Base-by-base conservation (phyloP, 1,140 invertebrate species). In the Drosophila grimshawi region DNA sequence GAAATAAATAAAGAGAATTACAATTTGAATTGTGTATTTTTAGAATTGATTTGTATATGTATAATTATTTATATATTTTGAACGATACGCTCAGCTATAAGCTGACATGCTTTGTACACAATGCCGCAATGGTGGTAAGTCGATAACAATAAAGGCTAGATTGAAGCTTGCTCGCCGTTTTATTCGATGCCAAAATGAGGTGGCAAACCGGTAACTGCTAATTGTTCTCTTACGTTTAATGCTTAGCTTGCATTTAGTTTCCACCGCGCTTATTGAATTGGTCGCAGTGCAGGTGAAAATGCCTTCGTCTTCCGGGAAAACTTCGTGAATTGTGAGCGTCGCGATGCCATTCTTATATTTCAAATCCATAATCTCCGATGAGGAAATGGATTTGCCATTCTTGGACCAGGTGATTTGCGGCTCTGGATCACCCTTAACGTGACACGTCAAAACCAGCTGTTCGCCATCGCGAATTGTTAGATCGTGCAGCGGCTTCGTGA, bases 221-320 rank as follows among this genome's bases (percentile, higher is more conserved):
- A 19, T 19, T 19, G 19, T 19, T 19, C 19, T 1, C 95, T 95
- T 94, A 98, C 97, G 94, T 94, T 96, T 96, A 45, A 98, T 95
- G 56, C 94, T 95, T 53, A 98, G 94, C 86, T 95, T 96, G 93
- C 96, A 97, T 77, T 95, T 95, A 37, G 97, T 98, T 85, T 97
- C 96, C 1, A 95, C 94, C 27, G 95, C 94, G 68, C 97, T 97
- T 67, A 98, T 95, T 60, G 97, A 97, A 93, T 99, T 99, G 53
- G 95, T 97, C 35, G 98, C 98, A 89, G 96, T 96, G 90, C 98
- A 98, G 4, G 95, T 94, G 90, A 98, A 98, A 63, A 95, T 94
- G 33, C 97, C 98, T 92, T 97, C 97, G 93, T 99, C 98, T 93
- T 98, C 97, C 2, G 97, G 97, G 94, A 97, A 98, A 60, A 98